Evolutionary conservation across 2,113 vertebrate genomes (phyloP).

Genomic region (Myrmecobius fasciatus): DNA sequence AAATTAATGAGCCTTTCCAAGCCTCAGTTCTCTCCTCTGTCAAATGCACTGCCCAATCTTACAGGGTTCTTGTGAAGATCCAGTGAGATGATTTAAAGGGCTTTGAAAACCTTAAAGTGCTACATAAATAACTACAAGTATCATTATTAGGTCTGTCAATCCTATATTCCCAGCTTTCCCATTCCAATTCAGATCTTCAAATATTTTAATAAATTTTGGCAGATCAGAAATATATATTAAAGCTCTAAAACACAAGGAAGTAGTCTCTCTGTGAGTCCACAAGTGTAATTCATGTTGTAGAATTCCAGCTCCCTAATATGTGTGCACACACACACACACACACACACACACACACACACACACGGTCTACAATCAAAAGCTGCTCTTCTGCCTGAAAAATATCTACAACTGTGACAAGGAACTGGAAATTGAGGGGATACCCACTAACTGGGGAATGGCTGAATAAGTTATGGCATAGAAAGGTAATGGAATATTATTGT

Average conservation of each 20-base stretch:
- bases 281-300: not conserved
- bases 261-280: not conserved
- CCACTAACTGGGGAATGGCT: no score
- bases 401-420: not conserved
- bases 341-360: no score
- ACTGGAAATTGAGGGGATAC: no score
- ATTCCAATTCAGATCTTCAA: not conserved
- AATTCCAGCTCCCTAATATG: not conserved
- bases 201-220: not conserved
- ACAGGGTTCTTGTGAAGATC: not conserved
- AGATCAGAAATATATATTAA: not conserved
- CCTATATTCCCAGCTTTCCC: not conserved
- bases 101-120: not conserved
- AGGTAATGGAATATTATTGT: no score
- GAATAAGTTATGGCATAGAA: no score
- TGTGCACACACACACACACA: not conserved
- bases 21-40: not conserved
- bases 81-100: not conserved
- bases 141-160: not conserved
- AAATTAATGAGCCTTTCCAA: not conserved
- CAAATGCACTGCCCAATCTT: not conserved
- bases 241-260: not conserved
- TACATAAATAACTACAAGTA: not conserved
- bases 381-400: not conserved
- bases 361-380: not conserved